Base-by-base conservation (phyloP, 1,140 invertebrate species). In the Trinorchestia longiramus region DNA sequence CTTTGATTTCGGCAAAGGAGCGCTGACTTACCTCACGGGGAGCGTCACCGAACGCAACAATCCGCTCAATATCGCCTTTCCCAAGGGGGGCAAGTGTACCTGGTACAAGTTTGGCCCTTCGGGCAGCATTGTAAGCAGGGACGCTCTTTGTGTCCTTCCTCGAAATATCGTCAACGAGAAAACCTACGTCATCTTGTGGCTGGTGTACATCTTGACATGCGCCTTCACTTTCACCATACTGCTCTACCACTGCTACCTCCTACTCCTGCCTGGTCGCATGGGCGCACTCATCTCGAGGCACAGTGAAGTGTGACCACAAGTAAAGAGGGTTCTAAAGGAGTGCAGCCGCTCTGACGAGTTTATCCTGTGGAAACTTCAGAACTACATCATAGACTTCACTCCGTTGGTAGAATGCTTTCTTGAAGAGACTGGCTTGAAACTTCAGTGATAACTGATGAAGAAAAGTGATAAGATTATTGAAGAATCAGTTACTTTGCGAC, bases 51-150 rank as follows among this genome's bases (percentile, higher is more conserved):
- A 96, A 53, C 96, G 96, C 95, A 97, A 98, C 96, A 98, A 98
- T 97, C 97, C 98, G 0, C 97, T 99, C 53, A 98, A 98, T 96
- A 97, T 98, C 41, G 98, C 98, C 0, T 99, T 99, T 97, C 98
- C 97, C 11, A 98, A 98, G 97, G 98, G 98, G 0, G 99, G 99
- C 0, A 99, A 99, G 97, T 99, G 99, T 97, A 99, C 98, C 87
- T 99, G 99, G 98, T 98, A 98, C 97, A 99, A 99, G 97, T 97
- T 97, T 96, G 97, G 97, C 88, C 96, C 97, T 0, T 97, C 97
- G 0, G 97, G 97, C 47, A 97, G 97, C 95, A 96, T 97, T 23
- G 97, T 97, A 96, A 96, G 95, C 43, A 97, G 97, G 95, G 97
- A 97, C 95, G 97, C 97, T 4, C 97, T 97, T 92, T 97, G 97